Evolutionary conservation across 2,113 vertebrate species (phyloP).

Genomic region (Petrocephalus microphthalmus): DNA sequence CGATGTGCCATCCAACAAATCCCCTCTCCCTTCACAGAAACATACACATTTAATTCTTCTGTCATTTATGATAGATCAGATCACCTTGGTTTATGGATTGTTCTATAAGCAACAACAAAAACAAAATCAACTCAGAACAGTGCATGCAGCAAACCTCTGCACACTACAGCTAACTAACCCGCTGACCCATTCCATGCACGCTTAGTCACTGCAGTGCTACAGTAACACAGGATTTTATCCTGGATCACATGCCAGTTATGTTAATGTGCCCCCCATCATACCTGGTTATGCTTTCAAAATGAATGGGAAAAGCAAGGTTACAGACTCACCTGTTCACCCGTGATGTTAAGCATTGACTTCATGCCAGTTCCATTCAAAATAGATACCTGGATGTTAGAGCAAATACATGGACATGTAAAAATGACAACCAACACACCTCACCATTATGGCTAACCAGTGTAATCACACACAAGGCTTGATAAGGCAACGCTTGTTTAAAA

Average conservation of each 20-base stretch:
- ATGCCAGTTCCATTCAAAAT: conserved; percentile 76
- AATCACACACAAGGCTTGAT: not conserved
- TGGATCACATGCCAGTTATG: not conserved
- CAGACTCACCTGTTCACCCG: conserved; percentile 79
- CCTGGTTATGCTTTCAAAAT: not conserved
- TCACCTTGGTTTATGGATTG: not conserved
- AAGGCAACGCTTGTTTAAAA: not conserved
- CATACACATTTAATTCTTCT: conserved; percentile 39
- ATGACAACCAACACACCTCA: not conserved
- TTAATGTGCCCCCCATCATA: not conserved
- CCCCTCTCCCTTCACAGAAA: conserved; percentile 23
- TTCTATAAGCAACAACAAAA: not conserved
- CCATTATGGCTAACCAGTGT: not conserved
- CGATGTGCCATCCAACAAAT: not conserved
- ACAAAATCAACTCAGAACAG: not conserved
- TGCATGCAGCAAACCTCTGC: not conserved
- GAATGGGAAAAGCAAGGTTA: not conserved
- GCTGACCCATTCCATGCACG: not conserved
- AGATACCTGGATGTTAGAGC: conserved; percentile 63
- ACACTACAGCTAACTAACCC: not conserved
- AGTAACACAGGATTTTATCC: not conserved
- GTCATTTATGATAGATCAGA: not conserved
- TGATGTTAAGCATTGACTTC: conserved; percentile 70
- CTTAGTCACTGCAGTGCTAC: not conserved
- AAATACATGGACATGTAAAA: not conserved